A percentile compares a stretch with the other conserved stretches of the same genome.
These are phyloP conservation scores for Gisinianus flammeolus DNA, from an alignment of 2,888 invertebrate species.

Conservation along the genomic window DNA sequence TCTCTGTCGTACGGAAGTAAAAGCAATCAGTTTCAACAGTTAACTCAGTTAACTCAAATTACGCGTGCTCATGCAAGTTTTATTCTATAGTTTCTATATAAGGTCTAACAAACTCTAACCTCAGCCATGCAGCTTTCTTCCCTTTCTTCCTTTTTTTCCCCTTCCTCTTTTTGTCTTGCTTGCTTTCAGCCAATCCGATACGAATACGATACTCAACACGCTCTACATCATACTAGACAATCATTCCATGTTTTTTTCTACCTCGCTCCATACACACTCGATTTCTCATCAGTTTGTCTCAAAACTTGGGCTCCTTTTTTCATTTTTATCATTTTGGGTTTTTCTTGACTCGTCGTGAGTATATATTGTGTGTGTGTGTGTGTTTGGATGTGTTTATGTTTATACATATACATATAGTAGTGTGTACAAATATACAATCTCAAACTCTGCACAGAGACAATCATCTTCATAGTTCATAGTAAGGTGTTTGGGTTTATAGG, in stretches of 20 bases:
- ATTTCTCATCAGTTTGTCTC: background rate
- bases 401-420: background rate
- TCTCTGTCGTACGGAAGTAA: too few species aligned
- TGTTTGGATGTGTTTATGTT: too few species aligned
- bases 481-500: conserved; percentile 16
- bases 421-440: background rate
- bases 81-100: conserved; percentile 15
- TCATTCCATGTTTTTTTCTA: background rate
- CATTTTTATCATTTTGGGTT: conserved; percentile 10
- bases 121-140: background rate
- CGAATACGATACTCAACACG: background rate
- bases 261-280: background rate
- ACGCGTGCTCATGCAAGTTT: conserved; percentile 39
- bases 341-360: background rate
- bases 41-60: conserved; percentile 38
- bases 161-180: background rate
- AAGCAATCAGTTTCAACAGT: conserved; percentile 26
- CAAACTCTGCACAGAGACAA: background rate
- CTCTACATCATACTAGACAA: background rate
- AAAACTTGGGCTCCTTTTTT: background rate
- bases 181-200: background rate
- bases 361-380: background rate
- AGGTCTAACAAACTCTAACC: too few species aligned
- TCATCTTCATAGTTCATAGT: conserved; percentile 3
- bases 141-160: background rate